A percentile compares a stretch with the other conserved stretches of the same genome.
Evolutionary conservation across 2,888 invertebrate genomes (phyloP).

Genomic region (Nasonovia ribisnigri): DNA sequence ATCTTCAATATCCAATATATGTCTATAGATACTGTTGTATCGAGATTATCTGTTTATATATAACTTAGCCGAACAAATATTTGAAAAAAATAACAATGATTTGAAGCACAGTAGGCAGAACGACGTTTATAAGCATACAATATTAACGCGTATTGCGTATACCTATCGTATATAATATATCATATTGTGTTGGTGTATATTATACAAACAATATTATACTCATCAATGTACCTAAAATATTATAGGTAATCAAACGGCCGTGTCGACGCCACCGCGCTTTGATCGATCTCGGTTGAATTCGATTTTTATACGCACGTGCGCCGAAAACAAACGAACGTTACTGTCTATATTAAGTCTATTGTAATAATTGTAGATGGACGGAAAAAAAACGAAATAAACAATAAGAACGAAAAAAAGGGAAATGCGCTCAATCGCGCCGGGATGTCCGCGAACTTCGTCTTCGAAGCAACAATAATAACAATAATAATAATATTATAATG

Average conservation of each 20-base stretch:
- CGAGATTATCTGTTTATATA: background rate
- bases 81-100: background rate
- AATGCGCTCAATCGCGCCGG: conserved; percentile 4
- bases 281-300: conserved; percentile 33
- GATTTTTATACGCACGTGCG: conserved; percentile 51
- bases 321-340: conserved; percentile 2
- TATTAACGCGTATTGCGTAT: too few species aligned
- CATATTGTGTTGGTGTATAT: background rate
- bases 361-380: background rate
- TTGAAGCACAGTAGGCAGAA: too few species aligned
- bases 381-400: conserved; percentile 4
- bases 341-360: background rate
- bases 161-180: background rate
- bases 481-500: conserved; percentile 4
- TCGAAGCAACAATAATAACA: background rate
- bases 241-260: background rate
- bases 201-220: background rate
- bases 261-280: background rate
- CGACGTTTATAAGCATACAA: background rate
- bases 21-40: background rate
- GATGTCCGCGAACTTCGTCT: background rate
- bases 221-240: background rate
- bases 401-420: conserved; percentile 46
- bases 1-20: background rate
- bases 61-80: background rate